Evolutionary conservation across 1,140 invertebrate genomes (phyloP).

Genomic region (Copidosoma floridanum): DNA sequence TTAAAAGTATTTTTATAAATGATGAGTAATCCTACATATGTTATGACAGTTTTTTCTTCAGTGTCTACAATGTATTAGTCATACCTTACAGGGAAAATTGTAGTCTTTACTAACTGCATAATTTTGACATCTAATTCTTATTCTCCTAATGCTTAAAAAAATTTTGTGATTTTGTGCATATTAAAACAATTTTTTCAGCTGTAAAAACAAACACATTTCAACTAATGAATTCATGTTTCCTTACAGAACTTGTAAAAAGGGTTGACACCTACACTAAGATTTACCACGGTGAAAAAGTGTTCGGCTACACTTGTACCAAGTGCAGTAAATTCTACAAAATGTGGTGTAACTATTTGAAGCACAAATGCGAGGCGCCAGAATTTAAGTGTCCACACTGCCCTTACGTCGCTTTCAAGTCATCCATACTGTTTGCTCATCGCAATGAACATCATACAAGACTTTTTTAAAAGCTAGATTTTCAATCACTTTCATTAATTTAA

Average conservation of each 20-base stretch:
- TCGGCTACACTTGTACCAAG: slow-evolving; percentile 55
- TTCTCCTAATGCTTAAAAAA: too few relatives aligned
- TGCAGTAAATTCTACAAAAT: slow-evolving; percentile 58
- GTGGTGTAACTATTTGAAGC: slow-evolving; percentile 56
- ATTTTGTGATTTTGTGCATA: too few relatives aligned
- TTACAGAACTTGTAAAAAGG: too few relatives aligned
- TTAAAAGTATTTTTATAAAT: background rate
- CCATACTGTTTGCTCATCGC: slow-evolving; percentile 53
- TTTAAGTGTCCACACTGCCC: slow-evolving; percentile 53
- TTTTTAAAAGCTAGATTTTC: too few relatives aligned
- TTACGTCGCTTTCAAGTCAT: slow-evolving; percentile 54
- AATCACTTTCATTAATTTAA: too few relatives aligned
- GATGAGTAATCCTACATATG: background rate
- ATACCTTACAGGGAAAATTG: too few relatives aligned
- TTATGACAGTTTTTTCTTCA: background rate
- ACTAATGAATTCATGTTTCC: too few relatives aligned
- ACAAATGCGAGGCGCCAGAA: slow-evolving; percentile 54
- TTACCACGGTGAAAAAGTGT: slow-evolving; percentile 53
- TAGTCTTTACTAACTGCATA: too few relatives aligned
- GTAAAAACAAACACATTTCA: too few relatives aligned
- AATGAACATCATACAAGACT: slow-evolving; percentile 50
- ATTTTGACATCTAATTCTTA: too few relatives aligned
- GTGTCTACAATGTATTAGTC: background rate
- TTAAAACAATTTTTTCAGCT: too few relatives aligned
- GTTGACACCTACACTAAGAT: too few relatives aligned